Evolutionary conservation across 2,113 vertebrate genomes (phyloP).

Genomic region (Euleptes europaea): DNA sequence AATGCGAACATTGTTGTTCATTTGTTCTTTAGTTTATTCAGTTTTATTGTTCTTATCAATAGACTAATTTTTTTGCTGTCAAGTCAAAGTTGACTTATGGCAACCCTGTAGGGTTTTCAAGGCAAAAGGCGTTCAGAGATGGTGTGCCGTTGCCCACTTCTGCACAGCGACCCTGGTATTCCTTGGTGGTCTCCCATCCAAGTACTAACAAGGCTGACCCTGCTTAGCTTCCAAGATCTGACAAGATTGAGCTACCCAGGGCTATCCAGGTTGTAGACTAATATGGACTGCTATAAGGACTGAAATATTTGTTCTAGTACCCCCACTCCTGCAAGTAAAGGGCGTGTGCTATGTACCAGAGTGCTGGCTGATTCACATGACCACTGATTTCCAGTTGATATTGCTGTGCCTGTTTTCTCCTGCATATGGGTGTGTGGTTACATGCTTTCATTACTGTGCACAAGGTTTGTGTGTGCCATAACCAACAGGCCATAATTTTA

Average conservation of each 20-base stretch:
- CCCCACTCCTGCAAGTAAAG: not conserved
- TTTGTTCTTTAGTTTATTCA: too few relatives aligned
- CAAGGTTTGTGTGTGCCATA: not conserved
- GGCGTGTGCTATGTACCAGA: too few relatives aligned
- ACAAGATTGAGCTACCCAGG: too few relatives aligned
- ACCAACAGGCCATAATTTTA: not conserved
- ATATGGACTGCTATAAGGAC: not conserved
- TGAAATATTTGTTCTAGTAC: not conserved
- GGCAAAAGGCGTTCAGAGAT: too few relatives aligned
- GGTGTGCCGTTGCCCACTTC: too few relatives aligned
- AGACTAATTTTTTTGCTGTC: not conserved
- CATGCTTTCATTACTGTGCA: not conserved
- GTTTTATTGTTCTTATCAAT: slow-evolving; percentile 7
- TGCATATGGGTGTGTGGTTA: not conserved
- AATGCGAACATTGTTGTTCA: not conserved
- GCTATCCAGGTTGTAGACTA: not conserved
- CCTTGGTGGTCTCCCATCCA: too few relatives aligned
- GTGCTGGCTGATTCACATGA: too few relatives aligned
- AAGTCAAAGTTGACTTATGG: too few relatives aligned
- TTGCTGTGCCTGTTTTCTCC: not conserved
- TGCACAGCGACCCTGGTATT: too few relatives aligned
- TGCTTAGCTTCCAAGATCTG: too few relatives aligned
- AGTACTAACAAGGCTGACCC: too few relatives aligned
- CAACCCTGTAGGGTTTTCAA: too few relatives aligned
- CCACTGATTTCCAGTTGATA: not conserved